Base-by-base conservation (phyloP, 2,888 invertebrate genomes). In the Meteorus colon region DNA sequence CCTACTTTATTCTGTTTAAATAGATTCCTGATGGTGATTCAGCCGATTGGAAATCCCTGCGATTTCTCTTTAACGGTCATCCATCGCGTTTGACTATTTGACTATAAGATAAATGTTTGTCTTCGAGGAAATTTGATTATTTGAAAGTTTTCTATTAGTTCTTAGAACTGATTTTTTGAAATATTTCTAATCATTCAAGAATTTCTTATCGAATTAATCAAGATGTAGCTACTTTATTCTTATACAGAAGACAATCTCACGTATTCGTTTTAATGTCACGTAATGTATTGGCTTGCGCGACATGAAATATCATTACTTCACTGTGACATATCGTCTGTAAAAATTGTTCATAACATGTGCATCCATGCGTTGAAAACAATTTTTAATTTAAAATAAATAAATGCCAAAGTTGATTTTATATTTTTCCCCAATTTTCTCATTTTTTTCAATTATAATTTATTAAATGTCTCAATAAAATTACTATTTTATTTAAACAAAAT, bases 261-360 rank as follows among this genome's bases (percentile, higher is more conserved):
- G 37, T 51, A 24, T 24, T 34, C 69, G 1, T 70, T 70, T 37
- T 29, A 29, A 70, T 37, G 55, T 59, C 69, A 70, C 69, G 69
- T 70, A 59, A 55, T n/a, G 24, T 59, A 70, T 70, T 59, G 24
- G 24, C 59, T 34, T 55, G 37, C 16, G n/a, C 31, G 12, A 6
- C 5, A 16, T 62, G 60, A 29, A 60, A 31, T 74, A 37, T 34
- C 14, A 12, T 37, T 45, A 48, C 24, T 63, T 19, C 4, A 48
- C 10, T 29, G 8, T 10, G n/a, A 37, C 19, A 3, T 59, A 37
- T 27, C 24, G 24, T 71, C 41, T 24, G 45, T 14, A 14, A 34
- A 24, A 16, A 48, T 48, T 48, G 2, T n/a, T 3, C 48, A 16
- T 5, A 8, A 41, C 41, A 41, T 12, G 12, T 41, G 2, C 4